Conservation (phyloP, 2,113 vertebrate genomes). For the Dipodomys ordii region DNA sequence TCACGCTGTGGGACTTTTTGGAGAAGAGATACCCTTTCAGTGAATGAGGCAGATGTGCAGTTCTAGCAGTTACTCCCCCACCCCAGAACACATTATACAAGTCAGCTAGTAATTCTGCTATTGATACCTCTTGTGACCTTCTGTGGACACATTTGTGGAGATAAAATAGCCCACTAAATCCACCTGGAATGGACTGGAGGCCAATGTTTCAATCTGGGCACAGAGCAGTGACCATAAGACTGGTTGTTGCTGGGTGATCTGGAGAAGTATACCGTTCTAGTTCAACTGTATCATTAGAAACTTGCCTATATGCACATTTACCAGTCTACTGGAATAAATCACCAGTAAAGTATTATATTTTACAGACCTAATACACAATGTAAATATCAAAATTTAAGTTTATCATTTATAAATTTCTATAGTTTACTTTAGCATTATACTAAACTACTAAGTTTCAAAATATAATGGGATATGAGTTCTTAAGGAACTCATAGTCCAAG, state of each 20-base stretch:
- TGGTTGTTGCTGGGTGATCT: constrained; percentile 51
- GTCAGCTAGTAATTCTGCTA: neutral
- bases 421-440: neutral
- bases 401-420: neutral
- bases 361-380: neutral
- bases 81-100: neutral
- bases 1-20: neutral
- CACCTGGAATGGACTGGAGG: constrained; percentile 2
- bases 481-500: neutral
- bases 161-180: constrained; percentile 21
- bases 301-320: constrained; percentile 33
- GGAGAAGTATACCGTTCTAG: constrained; percentile 23
- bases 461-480: neutral
- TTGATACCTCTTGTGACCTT: constrained; percentile 23
- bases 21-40: neutral
- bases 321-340: constrained; percentile 53
- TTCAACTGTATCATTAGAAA: constrained; percentile 59
- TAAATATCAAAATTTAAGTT: constrained; percentile 42
- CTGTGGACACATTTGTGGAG: neutral
- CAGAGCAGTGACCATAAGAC: neutral
- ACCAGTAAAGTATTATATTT: neutral
- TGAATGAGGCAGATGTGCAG: neutral
- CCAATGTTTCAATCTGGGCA: neutral
- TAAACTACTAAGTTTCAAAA: neutral
- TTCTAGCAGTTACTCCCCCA: neutral